Evolutionary conservation across 1,140 invertebrate species (phyloP).

Genomic region (Anoplolepis gracilipes): DNA sequence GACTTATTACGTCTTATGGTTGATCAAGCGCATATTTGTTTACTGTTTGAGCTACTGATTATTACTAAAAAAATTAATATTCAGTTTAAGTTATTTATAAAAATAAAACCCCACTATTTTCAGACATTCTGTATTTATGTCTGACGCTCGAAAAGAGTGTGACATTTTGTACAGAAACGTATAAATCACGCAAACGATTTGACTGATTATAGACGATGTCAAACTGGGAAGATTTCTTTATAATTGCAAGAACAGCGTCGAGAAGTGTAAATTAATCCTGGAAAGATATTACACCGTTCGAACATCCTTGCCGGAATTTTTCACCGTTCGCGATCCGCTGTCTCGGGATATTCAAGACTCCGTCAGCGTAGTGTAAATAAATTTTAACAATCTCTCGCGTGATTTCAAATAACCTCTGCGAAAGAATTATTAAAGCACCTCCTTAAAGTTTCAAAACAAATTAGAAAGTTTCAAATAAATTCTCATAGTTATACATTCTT

Average conservation of each 20-base stretch:
- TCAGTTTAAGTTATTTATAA: too few relatives aligned
- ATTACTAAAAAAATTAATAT: too few relatives aligned
- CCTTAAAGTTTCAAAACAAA: not conserved
- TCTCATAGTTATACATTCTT: not conserved
- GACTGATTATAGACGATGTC: conserved; percentile 81
- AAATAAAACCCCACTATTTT: too few relatives aligned
- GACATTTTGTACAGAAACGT: not conserved
- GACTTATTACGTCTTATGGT: too few relatives aligned
- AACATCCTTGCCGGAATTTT: conserved; percentile 85
- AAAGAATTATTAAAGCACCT: not conserved
- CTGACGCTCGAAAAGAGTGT: not conserved
- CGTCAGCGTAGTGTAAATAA: conserved; percentile 79
- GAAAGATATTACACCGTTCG: conserved; percentile 85
- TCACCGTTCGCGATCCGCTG: conserved; percentile 82
- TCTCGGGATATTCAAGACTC: conserved; percentile 81
- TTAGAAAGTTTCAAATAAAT: not conserved
- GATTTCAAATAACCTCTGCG: not conserved
- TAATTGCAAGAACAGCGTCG: conserved; percentile 86
- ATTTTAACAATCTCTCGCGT: not conserved
- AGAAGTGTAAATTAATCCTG: conserved; percentile 85
- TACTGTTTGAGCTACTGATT: too few relatives aligned
- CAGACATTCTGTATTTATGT: too few relatives aligned
- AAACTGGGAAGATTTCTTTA: conserved; percentile 85
- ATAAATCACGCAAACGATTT: not conserved
- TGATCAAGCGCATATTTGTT: too few relatives aligned